These are phyloP conservation scores for Phylloscopus trochilus DNA, from an alignment of 2,113 vertebrate species.

Conservation along the genomic window DNA sequence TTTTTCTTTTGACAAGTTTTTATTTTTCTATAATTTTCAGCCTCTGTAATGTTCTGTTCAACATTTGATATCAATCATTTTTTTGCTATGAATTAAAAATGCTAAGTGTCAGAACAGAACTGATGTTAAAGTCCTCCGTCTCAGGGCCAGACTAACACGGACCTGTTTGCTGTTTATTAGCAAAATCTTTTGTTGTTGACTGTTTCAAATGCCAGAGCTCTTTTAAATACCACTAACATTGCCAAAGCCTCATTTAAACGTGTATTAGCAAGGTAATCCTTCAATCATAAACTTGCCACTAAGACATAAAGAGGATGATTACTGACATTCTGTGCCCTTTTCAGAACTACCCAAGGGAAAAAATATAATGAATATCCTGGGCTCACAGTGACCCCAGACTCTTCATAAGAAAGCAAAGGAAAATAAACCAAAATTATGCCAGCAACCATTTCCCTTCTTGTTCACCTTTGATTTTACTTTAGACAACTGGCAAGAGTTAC, in stretches of 20 bases:
- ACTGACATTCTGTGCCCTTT: slow-evolving; percentile 75
- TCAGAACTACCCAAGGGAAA: slow-evolving; percentile 70
- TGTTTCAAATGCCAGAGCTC: slow-evolving; percentile 66
- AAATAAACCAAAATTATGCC: not conserved
- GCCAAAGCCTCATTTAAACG: slow-evolving; percentile 58
- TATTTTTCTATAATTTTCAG: not conserved
- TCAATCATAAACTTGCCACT: slow-evolving; percentile 69
- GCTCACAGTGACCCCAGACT: slow-evolving; percentile 49
- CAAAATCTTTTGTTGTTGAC: slow-evolving; percentile 7
- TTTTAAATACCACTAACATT: slow-evolving; percentile 66
- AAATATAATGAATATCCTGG: slow-evolving; percentile 67
- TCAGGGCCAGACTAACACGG: not conserved
- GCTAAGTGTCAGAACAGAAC: not conserved
- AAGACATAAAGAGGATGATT: slow-evolving; percentile 56
- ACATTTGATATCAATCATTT: not conserved
- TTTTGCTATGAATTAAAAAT: not conserved
- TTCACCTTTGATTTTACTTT: not conserved
- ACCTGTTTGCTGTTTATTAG: slow-evolving; percentile 3
- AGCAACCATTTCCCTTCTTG: not conserved
- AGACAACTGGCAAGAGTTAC: not conserved
- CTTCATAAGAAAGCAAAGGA: not conserved
- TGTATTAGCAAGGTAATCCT: slow-evolving; percentile 50
- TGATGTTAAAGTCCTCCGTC: slow-evolving; percentile 2
- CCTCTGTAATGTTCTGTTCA: not conserved
- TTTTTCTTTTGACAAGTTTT: not conserved